A percentile compares a stretch with the other conserved stretches of the same genome.
These are phyloP conservation scores for Columba livia DNA, from an alignment of 2,113 vertebrate genomes.

Conservation along the genomic window DNA sequence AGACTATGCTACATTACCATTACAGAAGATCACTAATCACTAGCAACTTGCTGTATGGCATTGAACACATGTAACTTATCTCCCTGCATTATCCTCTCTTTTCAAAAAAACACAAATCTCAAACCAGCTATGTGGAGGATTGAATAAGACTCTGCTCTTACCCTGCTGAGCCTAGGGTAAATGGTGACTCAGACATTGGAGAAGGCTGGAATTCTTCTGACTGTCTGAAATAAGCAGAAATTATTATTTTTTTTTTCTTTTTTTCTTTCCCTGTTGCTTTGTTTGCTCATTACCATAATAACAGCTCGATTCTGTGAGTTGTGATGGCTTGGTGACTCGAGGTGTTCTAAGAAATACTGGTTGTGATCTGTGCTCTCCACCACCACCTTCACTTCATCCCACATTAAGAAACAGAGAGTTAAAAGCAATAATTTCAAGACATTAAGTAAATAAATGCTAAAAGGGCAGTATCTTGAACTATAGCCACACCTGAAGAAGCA, in stretches of 20 bases:
- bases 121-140: background rate
- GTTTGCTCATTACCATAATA: background rate
- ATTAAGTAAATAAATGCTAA: background rate
- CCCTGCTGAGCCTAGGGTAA: background rate
- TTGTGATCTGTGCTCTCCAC: background rate
- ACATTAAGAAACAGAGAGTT: background rate
- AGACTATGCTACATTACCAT: conserved; percentile 29
- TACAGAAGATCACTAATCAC: conserved; percentile 40
- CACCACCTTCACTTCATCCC: background rate
- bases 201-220: background rate
- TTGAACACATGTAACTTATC: conserved; percentile 16
- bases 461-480: background rate
- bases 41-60: background rate
- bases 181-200: background rate
- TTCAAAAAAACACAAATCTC: background rate
- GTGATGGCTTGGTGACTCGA: background rate
- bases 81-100: background rate
- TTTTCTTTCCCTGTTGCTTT: background rate
- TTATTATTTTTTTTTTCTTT: too few relatives aligned
- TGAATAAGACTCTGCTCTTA: background rate
- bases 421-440: background rate
- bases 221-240: background rate
- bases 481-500: background rate
- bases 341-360: background rate
- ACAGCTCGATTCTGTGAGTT: background rate